Evolutionary conservation across 2,888 invertebrate species (phyloP).

Genomic region (Melieria omissa): DNA sequence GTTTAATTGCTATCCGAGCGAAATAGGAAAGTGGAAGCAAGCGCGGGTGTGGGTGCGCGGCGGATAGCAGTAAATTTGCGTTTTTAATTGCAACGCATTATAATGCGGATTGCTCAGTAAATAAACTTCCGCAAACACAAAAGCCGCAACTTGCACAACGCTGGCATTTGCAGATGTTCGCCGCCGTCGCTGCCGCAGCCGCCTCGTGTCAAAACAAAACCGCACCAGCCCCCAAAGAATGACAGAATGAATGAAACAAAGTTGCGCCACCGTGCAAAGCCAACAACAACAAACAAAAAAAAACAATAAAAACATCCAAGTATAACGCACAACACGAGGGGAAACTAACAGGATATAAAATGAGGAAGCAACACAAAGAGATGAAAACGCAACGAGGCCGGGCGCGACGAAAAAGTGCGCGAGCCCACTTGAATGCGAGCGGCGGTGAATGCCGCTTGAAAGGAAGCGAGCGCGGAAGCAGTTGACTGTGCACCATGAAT

Average conservation of each 20-base stretch:
- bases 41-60: not conserved
- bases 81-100: conserved; percentile 23
- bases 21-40: not conserved
- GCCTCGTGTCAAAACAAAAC: not conserved
- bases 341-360: no score
- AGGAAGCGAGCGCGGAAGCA: no score
- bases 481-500: no score
- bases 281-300: conserved; percentile 10
- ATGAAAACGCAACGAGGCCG: no score
- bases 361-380: no score
- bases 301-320: conserved; percentile 18
- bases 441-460: no score
- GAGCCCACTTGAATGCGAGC: no score
- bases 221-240: not conserved
- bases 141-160: not conserved
- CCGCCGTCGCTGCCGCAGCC: no score
- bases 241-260: not conserved
- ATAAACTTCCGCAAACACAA: conserved; percentile 12
- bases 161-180: not conserved
- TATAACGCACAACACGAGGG: conserved; percentile 27
- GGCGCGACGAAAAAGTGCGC: no score
- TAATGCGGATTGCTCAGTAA: conserved; percentile 17
- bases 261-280: not conserved
- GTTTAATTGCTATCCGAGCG: no score
- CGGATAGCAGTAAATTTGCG: conserved; percentile 1